Conservation (phyloP, 2,888 invertebrate species). For the Orthonychiurus folsomi region DNA sequence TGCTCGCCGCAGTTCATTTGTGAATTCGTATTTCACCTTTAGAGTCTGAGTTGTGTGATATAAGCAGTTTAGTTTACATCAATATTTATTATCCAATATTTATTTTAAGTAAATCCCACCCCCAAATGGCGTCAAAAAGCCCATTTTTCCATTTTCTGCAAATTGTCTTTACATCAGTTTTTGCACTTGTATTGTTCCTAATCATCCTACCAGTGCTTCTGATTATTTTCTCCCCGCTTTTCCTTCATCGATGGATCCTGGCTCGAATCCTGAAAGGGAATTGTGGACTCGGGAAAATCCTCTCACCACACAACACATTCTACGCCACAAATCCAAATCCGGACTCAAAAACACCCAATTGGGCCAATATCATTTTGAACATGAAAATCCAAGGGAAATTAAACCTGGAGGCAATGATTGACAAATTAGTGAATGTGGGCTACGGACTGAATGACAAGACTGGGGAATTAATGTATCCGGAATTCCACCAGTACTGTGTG, state of each 20-base stretch:
- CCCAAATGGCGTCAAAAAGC: no score
- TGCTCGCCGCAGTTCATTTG: no score
- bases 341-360: neutral
- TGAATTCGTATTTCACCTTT: no score
- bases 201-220: neutral
- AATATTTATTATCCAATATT: no score
- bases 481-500: neutral
- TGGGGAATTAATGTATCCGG: neutral
- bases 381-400: conserved; percentile 1
- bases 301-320: neutral
- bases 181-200: neutral
- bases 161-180: no score
- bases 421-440: neutral
- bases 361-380: neutral
- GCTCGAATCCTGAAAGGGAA: neutral
- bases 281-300: neutral
- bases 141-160: no score
- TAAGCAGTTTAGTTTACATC: no score
- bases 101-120: no score
- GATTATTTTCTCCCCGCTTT: neutral
- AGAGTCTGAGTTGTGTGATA: no score
- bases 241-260: conserved; percentile 1
- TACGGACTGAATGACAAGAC: neutral
- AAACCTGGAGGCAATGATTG: neutral
- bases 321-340: neutral